Evolutionary conservation across 2,113 vertebrate species (phyloP).

Genomic region (Lagopus muta): DNA sequence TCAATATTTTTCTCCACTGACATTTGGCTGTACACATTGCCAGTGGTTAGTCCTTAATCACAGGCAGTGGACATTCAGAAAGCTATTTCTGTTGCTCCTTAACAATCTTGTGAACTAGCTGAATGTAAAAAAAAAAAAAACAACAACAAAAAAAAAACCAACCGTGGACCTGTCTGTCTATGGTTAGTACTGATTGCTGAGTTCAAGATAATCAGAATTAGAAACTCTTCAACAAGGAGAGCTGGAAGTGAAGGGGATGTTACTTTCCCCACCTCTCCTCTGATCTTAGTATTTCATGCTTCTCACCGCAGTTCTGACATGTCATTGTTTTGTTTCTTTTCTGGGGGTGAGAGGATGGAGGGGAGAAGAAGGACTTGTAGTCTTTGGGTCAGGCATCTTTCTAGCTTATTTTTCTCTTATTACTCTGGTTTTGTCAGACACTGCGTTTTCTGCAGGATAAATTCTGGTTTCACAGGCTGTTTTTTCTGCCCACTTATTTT

Average conservation of each 20-base stretch:
- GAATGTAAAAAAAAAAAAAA: neutral
- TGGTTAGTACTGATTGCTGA: neutral
- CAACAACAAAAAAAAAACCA: no score
- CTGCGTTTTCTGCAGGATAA: neutral
- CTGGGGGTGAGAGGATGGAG: no score
- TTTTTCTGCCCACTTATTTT: neutral
- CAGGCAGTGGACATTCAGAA: neutral
- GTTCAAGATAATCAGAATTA: neutral
- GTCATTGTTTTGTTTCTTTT: no score
- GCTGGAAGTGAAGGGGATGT: neutral
- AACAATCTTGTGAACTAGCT: neutral
- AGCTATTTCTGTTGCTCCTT: neutral
- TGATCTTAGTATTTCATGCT: neutral
- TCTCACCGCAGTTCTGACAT: neutral
- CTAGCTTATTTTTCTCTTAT: neutral
- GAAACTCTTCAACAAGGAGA: neutral
- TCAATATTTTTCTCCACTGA: neutral
- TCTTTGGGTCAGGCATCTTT: neutral
- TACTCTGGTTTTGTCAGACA: neutral
- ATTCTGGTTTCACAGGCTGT: neutral
- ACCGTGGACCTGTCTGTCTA: accelerated
- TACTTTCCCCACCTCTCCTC: accelerated
- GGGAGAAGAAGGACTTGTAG: no score
- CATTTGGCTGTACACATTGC: neutral
- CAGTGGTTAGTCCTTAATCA: neutral